Base-by-base conservation (phyloP, 2,113 vertebrate genomes). In the Planiliza haematocheilus region DNA sequence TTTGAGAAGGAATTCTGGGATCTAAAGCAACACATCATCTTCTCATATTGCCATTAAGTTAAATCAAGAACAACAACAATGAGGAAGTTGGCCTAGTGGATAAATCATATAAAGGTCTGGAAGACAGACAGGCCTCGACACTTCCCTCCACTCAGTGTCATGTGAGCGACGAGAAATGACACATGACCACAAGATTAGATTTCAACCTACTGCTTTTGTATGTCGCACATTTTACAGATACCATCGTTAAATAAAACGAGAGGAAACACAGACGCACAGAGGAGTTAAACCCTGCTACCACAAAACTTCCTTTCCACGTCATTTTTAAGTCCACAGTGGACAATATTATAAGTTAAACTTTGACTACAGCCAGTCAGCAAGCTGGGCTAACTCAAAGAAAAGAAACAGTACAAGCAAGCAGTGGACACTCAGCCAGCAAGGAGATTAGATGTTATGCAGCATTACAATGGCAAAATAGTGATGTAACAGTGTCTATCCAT, bases 131-230 rank as follows among this genome's bases (percentile, higher is more conserved):
- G 37, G 13, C 41, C 62, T 3, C 6, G 7, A 67, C 43, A 77
- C 37, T 18, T 87, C 77, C 61, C 8, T 20, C 4, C 18, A 4
- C 8, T 67, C 18, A 39, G 57, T 4, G 39, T 78, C 88, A 89
- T 71, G 50, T 80, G 77, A 83, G 57, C 30, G 1, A 30, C 1
- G 8, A 41, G 1, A 53, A 50, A 30, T 6, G 21, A 10, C 21
- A 41, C 42, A 42, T 48, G 67, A 77, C 4, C 59, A 6, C 9
- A 9, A 9, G 17, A 21, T 10, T 20, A 62, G 64, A 7, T 11
- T 16, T 37, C 2, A 34, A 41, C 7, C 4, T 12, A 7, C 17
- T 21, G 50, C 21, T 57, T 38, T 55, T 36, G 21, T 50, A 49
- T 4, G 5, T 16, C 1, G 6, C 4, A 10, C 7, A 45, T 18